Percentiles rank a stretch among this genome's conserved stretches.
Conservation (phyloP, 2,797 vertebrate species). For the Myripristis murdjan region DNA sequence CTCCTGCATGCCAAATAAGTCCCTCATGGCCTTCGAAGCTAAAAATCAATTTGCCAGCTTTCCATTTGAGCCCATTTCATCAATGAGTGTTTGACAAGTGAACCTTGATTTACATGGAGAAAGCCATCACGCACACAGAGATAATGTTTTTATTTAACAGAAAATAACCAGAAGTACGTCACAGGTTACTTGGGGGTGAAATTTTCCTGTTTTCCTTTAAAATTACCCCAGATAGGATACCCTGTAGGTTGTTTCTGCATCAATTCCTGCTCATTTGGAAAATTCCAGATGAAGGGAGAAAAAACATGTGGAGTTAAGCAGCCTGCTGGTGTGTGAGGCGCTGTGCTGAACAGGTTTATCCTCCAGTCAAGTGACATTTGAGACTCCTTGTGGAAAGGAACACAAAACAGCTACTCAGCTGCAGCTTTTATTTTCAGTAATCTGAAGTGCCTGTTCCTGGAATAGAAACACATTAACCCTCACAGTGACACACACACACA, state of each 20-base stretch:
- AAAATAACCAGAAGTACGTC: too few species aligned
- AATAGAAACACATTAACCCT: neutral
- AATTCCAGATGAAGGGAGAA: neutral
- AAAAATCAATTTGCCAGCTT: neutral
- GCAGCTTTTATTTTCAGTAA: conserved; percentile 29
- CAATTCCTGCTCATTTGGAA: neutral
- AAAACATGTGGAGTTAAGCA: neutral
- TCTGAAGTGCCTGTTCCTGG: neutral
- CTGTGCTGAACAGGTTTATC: neutral
- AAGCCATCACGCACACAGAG: too few species aligned
- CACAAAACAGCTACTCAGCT: neutral
- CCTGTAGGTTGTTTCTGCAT: neutral
- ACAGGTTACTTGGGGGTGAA: too few species aligned
- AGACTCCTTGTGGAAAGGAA: neutral
- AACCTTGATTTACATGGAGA: neutral
- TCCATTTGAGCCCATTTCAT: neutral
- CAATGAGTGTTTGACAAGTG: neutral
- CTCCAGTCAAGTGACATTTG: conserved; percentile 23
- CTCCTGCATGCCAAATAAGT: neutral
- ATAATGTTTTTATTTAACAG: too few species aligned
- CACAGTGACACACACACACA: neutral
- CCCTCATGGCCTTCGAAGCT: neutral
- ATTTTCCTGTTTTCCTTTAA: neutral
- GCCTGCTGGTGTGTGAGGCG: conserved; percentile 1
- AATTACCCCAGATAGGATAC: neutral